Evolutionary conservation across 2,797 vertebrate species (phyloP), one percentile per base, ranked within the genome.

Genomic region (Syngnathus acus): DNA sequence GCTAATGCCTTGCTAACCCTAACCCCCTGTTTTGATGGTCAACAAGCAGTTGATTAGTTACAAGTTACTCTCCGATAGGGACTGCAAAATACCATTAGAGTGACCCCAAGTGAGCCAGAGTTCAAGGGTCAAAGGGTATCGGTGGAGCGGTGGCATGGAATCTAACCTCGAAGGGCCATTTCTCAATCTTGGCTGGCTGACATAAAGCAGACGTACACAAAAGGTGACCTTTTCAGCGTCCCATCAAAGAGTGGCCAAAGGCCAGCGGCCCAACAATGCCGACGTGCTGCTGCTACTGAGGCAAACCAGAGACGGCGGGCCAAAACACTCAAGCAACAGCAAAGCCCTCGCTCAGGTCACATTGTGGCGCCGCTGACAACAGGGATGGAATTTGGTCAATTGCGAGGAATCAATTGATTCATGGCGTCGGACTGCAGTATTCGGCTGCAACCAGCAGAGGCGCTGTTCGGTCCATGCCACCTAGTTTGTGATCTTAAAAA

Each of bases 171-270:
- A 32, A 32, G 26, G 26, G 26, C 26, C 26, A 3, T 32, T 32
- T 32, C 2, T 32, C 26, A 32, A 32, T 32, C 2, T 32, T 32
- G 62, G 23, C 26, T 10, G 40, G 39, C 19, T 38, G 45, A 50
- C 14, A 47, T 5, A 16, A 38, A 17, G 47, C 42, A 64, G 62
- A 75, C 51, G 38, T 37, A 40, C 67, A 78, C 73, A 76, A 59
- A 77, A 69, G 73, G 60, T 77, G 81, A 86, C 83, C 81, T 90
- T 84, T 85, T 78, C 82, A 76, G 71, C 47, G 1, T 75, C 72
- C 79, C 68, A 72, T 83, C 79, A 80, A 75, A 77, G 66, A 19
- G 72, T 82, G 80, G 77, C 82, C 81, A 88, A 87, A 90, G 82
- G 79, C 72, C 72, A 67, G 54, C 17, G 74, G 82, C 87, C 26